Base-by-base conservation (phyloP, 2,888 invertebrate species). In the Apodemia mormo region DNA sequence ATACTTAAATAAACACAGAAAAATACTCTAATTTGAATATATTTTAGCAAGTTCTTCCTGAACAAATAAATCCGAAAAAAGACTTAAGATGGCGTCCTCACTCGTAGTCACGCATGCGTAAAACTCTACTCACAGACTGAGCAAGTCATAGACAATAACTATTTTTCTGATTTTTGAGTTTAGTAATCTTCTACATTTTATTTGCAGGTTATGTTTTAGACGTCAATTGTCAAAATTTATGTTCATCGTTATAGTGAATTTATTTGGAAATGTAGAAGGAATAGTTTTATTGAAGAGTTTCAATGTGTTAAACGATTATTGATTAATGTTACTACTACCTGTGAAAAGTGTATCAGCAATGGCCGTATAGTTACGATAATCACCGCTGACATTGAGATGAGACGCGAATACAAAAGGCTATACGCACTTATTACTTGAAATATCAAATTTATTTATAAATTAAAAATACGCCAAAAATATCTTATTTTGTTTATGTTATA, bases 141-240 rank as follows among this genome's bases (percentile, higher is more conserved):
- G 72, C 74, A 71, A 73, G 81, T 82, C 90, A 90, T 80, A 89
- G 90, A 90, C 87, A 88, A 85, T 76, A 81, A 30, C 54, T 69
- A 54, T 84, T 83, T 85, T 81, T 75, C 84, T 88, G 85, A 82
- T 80, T 82, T 83, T 67, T 56, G 70, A 84, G 81, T 69, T 69
- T 43, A 30, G 37, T 40, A 30, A 37, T 84, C 80, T 81, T 84
- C 80, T 81, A 77, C 78, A 81, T 85, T 85, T 85, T 85, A 82
- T 87, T 90, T 91, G 80, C 87, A 92, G 92, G 92, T 92, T 92
- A 92, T 86, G 89, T 90, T 92, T 86, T 86, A 88, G 82, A 87
- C 84, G 82, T 84, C 83, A 87, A 86, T 90, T 92, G 91, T 90
- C 92, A 92, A 91, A 90, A 83, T 88, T 88, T 82, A 81, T 82